Conservation (phyloP, 1,140 invertebrate species). For the Nephila pilipes region DNA sequence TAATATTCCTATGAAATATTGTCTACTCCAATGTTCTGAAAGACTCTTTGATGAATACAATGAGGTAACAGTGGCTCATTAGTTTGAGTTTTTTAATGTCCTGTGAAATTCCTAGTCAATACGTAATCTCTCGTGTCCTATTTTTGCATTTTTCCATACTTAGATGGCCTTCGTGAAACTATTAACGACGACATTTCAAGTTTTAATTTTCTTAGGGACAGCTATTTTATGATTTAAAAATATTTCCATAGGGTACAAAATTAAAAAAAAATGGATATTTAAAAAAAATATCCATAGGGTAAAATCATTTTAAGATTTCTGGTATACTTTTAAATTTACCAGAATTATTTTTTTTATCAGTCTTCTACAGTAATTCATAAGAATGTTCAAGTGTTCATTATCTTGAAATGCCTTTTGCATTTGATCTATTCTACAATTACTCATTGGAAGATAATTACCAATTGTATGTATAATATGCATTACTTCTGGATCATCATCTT, state of each 20-base stretch:
- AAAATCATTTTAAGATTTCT: constrained; percentile 27
- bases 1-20: too few species aligned
- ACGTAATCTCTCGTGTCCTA: constrained; percentile 8
- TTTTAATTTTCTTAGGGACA: constrained; percentile 64
- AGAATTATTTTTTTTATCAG: constrained; percentile 64
- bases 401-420: too few species aligned
- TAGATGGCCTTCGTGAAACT: constrained; percentile 79
- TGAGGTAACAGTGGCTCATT: too few species aligned
- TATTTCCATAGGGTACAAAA: neutral
- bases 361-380: constrained; percentile 52
- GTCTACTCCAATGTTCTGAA: too few species aligned
- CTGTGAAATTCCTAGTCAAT: constrained; percentile 2
- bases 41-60: too few species aligned
- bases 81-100: neutral
- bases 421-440: neutral
- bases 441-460: neutral
- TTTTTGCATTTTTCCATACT: constrained; percentile 77
- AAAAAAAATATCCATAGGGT: too few species aligned
- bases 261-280: too few species aligned
- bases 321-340: neutral
- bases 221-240: too few species aligned
- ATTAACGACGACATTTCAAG: constrained; percentile 79
- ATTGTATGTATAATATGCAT: constrained; percentile 51
- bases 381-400: neutral
- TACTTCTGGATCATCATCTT: constrained; percentile 43